Evolutionary conservation across 2,888 invertebrate species (phyloP), one percentile per base, ranked within the genome.

Genomic region (Melikaiella ostensackeni): DNA sequence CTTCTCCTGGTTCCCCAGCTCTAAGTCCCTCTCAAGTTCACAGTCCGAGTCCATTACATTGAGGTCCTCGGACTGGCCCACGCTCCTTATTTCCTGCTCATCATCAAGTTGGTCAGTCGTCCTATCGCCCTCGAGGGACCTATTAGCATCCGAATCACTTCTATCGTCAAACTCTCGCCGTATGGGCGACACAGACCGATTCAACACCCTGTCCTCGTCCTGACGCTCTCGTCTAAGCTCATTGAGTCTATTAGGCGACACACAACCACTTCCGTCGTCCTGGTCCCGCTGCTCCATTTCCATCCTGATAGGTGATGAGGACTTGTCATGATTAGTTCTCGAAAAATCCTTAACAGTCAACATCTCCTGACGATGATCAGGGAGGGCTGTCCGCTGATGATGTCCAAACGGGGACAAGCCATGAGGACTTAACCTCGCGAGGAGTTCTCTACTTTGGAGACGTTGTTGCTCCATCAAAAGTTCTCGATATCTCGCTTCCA

Each of bases 11-110:
- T 76, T 83, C 16, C 78, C 74, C 63, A 80, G 73, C 74, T 88
- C 89, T 75, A 87, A 78, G 55, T 88, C 88, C 74, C 86, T 83
- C 76, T 90, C 90, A 66, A 89, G 83, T 78, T 90, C 91, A 74
- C 88, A 88, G 66, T 88, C 86, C 80, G 91, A 91, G 82, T 91
- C 91, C 89, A 91, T 89, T 59, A 91, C 91, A 84, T 91, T 91
- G 8, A 91, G 86, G 79, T 91, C 91, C 82, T 91, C 91, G n/a
- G 90, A 90, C 75, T 89, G 89, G 9, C 89, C 89, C 74, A 89
- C 88, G 84, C 91, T 90, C 21, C 89, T 84, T 27, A 88, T 87
- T 74, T 90, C 90, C 79, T 90, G 88, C 75, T 90, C 90, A 82
- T 90, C 90, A 75, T 89, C 89, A 75, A 89, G 82, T 76, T 89